Conservation (phyloP, 2,888 invertebrate species). For the Aporophyla nigra region DNA sequence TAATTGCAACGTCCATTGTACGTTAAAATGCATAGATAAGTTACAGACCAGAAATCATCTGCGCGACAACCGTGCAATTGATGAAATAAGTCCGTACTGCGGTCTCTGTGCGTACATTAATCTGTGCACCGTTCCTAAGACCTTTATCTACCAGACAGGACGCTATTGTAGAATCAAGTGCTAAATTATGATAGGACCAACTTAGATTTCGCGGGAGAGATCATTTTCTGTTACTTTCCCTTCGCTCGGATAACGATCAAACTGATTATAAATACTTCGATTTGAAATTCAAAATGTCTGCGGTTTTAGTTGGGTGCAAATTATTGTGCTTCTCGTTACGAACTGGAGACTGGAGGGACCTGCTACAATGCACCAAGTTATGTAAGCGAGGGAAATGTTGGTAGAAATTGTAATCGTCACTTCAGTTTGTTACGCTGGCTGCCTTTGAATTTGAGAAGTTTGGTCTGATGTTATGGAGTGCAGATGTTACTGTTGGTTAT, state of each 20-base stretch:
- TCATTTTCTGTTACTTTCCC: conserved; percentile 76
- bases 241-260: conserved; percentile 79
- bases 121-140: conserved; percentile 71
- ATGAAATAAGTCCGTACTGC: conserved; percentile 71
- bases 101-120: conserved; percentile 70
- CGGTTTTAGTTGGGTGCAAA: conserved; percentile 72
- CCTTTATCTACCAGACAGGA: conserved; percentile 82
- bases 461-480: neutral
- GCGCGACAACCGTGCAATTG: conserved; percentile 74
- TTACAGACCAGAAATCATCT: conserved; percentile 71
- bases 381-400: conserved; percentile 52
- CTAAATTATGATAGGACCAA: conserved; percentile 86
- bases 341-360: conserved; percentile 57
- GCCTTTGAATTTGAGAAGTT: conserved; percentile 13
- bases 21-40: conserved; percentile 74
- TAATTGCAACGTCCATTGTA: conserved; percentile 69
- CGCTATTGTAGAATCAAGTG: conserved; percentile 83
- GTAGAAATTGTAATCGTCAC: conserved; percentile 49
- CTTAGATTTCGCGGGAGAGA: conserved; percentile 80
- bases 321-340: conserved; percentile 69
- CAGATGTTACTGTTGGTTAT: neutral
- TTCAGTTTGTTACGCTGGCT: conserved; percentile 35
- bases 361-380: conserved; percentile 60
- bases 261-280: conserved; percentile 79
- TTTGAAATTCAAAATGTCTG: conserved; percentile 84